Base-by-base conservation (phyloP, 2,888 invertebrate species). In the Malacosoma neustria region DNA sequence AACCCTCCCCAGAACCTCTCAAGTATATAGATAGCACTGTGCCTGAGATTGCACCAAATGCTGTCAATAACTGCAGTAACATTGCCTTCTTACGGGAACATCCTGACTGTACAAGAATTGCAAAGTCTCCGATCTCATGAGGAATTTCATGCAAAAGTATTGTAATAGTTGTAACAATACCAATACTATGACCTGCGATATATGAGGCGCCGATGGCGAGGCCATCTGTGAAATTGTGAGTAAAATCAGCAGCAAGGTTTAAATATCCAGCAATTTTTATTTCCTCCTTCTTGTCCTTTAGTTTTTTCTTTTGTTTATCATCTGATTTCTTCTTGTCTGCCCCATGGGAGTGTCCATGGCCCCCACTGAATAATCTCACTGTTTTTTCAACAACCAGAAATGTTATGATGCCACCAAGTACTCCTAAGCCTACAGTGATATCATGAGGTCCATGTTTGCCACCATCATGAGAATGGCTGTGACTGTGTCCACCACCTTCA, bases 51-150 rank as follows among this genome's bases (percentile, higher is more conserved):
- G 99, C 99, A 43, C 99, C 99, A 40, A 98, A 63, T 1, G 99
- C 99, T 30, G 99, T 99, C 4, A 95, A 85, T 43, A 99, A 85
- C 69, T 99, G 99, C 39, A 99, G 86, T 61, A 93, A 72, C 93
- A 99, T 99, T 0, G 99, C 99, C 86, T 97, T 97, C 64, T 88
- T 92, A 53, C 95, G 91, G 5, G 94, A 93, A 66, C 97, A 98
- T 13, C 99, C 99, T 33, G 98, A 98, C 74, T 99, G 98, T 39
- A 99, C 92, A 38, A 99, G 89, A 71, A 99, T 99, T 9, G 99
- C 99, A 87, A 98, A 99, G 75, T 99, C 99, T 30, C 99, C 99
- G 66, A 99, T 98, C 86, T 99, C 99, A 87, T 99, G 99, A 29
- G 99, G 99, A 45, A 99, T 95, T 88, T 99, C 99, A 74, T 99